A percentile compares a stretch with the other conserved stretches of the same genome.
Conservation (phyloP, 2,888 invertebrate species). For the Drosophila ezoana region DNA sequence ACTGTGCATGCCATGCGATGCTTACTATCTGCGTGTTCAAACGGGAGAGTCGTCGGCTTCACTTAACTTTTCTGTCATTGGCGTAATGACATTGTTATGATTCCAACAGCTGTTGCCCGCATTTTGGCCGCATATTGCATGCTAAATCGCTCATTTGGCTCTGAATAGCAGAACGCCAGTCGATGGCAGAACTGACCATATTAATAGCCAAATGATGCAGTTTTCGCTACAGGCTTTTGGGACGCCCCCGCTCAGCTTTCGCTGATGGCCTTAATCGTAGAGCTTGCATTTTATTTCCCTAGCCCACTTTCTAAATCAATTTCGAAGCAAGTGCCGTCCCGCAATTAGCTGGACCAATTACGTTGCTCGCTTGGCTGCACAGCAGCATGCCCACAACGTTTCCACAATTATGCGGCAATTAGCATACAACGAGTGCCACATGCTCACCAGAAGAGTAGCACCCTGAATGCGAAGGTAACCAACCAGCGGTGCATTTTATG, state of each 20-base stretch:
- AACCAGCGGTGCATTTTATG: constrained; percentile 4
- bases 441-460: constrained; percentile 37
- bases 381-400: constrained; percentile 48
- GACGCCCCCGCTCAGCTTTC: constrained; percentile 1
- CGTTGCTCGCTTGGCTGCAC: constrained; percentile 23
- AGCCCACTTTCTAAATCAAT: constrained; percentile 43
- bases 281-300: constrained; percentile 29
- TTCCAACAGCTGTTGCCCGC: constrained; percentile 14
- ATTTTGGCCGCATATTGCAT: constrained; percentile 49
- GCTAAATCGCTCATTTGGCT: constrained; percentile 46
- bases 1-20: constrained; percentile 30
- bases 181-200: constrained; percentile 37
- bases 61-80: constrained; percentile 40
- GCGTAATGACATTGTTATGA: constrained; percentile 49
- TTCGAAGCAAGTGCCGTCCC: constrained; percentile 22
- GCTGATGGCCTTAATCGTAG: constrained; percentile 11
- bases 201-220: constrained; percentile 50
- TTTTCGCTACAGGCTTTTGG: constrained; percentile 31
- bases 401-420: constrained; percentile 67
- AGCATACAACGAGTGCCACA: constrained; percentile 66
- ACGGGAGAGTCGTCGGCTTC: constrained; percentile 9
- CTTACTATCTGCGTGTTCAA: constrained; percentile 21
- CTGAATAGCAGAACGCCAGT: constrained; percentile 48
- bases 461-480: not conserved
- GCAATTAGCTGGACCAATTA: constrained; percentile 32